These are phyloP conservation scores for Gobio gobio DNA, from an alignment of 2,113 vertebrate genomes.

Conservation along the genomic window DNA sequence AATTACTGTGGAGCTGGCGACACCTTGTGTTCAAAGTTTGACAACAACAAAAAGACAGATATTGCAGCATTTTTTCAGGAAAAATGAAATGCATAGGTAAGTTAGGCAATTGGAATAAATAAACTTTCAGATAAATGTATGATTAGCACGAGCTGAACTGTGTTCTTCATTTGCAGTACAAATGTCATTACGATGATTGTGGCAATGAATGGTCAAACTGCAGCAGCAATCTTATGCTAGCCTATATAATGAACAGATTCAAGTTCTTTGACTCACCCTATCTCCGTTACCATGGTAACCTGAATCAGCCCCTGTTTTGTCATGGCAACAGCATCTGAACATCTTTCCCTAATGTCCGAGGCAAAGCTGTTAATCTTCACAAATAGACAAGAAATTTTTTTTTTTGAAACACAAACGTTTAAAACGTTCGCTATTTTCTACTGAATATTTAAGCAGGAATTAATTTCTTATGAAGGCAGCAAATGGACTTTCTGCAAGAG, in stretches of 20 bases:
- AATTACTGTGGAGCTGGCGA: conserved; percentile 37
- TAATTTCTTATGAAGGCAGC: background rate
- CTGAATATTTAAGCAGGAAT: background rate
- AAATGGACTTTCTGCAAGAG: background rate
- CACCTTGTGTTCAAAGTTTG: conserved; percentile 48
- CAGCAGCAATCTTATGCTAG: background rate
- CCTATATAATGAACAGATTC: background rate
- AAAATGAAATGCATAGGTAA: background rate
- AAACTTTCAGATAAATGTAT: background rate
- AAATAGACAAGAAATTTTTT: background rate
- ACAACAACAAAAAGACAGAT: background rate
- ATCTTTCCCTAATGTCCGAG: background rate
- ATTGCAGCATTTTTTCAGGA: background rate
- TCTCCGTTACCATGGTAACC: conserved; percentile 59
- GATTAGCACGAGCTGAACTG: background rate
- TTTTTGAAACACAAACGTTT: background rate
- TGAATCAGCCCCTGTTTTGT: conserved; percentile 50
- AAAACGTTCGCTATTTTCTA: background rate
- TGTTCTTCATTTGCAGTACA: background rate
- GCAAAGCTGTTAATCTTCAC: background rate
- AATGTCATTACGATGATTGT: background rate
- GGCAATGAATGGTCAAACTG: background rate
- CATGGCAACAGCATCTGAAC: conserved; percentile 59
- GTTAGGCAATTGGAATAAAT: background rate
- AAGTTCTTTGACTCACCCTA: background rate